These are phyloP conservation scores for Psilanteris sp. DNA, from an alignment of 1,140 invertebrate species.

Conservation along the genomic window DNA sequence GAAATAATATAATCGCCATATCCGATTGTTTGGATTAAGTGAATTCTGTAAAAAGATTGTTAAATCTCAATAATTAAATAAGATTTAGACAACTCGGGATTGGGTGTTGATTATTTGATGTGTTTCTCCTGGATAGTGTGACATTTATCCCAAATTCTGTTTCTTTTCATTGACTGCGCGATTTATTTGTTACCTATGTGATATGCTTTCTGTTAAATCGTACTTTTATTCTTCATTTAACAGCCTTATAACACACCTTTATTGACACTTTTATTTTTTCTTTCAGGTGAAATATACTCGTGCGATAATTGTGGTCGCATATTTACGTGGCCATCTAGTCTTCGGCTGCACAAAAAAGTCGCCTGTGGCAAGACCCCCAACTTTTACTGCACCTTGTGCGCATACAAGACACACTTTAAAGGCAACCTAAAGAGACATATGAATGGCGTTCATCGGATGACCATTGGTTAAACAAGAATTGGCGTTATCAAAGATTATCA, in stretches of 20 bases:
- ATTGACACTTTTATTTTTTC: conserved; percentile 46
- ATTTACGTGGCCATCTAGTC: conserved; percentile 77
- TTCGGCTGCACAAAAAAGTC: conserved; percentile 78
- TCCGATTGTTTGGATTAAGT: conserved; percentile 34
- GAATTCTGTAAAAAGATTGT: conserved; percentile 46
- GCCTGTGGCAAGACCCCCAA: conserved; percentile 79
- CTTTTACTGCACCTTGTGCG: conserved; percentile 73
- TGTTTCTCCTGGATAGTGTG: conserved; percentile 7
- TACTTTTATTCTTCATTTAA: conserved; percentile 18
- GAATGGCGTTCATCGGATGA: conserved; percentile 68
- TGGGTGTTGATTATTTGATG: conserved; percentile 38
- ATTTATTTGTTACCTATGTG: conserved; percentile 9
- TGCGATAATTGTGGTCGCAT: conserved; percentile 72
- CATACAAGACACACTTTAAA: conserved; percentile 81
- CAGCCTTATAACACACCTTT: not conserved
- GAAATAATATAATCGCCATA: conserved; percentile 27
- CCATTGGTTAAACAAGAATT: conserved; percentile 4
- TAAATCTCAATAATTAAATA: conserved; percentile 43
- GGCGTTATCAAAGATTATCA: no score
- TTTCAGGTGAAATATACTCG: conserved; percentile 71
- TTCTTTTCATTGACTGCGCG: conserved; percentile 2
- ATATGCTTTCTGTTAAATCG: conserved; percentile 26
- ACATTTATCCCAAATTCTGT: not conserved
- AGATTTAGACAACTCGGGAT: conserved; percentile 37
- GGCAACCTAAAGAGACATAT: conserved; percentile 81